Evolutionary conservation across 2,797 vertebrate genomes (phyloP), one percentile per base, ranked within the genome.

Genomic region (Neostethus bicornis): DNA sequence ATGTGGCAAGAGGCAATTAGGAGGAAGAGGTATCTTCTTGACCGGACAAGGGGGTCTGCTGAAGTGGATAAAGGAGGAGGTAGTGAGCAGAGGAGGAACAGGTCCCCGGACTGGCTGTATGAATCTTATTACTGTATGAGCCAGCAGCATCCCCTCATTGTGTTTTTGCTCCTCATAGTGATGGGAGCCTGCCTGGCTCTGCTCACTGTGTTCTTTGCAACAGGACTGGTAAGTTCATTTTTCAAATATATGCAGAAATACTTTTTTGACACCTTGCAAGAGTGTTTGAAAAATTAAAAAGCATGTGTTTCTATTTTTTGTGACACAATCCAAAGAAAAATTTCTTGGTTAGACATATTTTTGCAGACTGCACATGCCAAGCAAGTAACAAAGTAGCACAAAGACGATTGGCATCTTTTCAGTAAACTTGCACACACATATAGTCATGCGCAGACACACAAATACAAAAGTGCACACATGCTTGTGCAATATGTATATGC

Each of bases 71-170:
- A 73, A 82, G 75, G 70, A 60, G 81, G 72, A 56, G 61, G 58
- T 41, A 39, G 68, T 51, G 79, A 71, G 56, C 63, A 72, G 43
- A 83, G 48, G 63, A 85, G 79, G 66, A 88, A 53, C 65, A 92
- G 89, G 84, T 91, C 93, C 81, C 92, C 92, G 66, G 95, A 95
- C 92, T 95, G 95, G 95, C 92, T 96, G 7, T 96, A 96, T 54
- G 86, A 90, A 72, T 90, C 88, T 57, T 97, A 98, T 91, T 96
- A 96, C 87, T 94, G 96, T 86, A 96, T 98, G 95, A 98, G 95
- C 96, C 96, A 98, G 90, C 96, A 98, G 93, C 96, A 98, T 92
- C 96, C 96, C 56, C 93, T 98, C 73, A 95, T 98, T 88, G 95
- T 97, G 81, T 98, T 98, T 85, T 90, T 98, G 85, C 94, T 98